These are phyloP conservation scores for Drosophila kuntzei DNA, from an alignment of 2,888 invertebrate species.

Conservation along the genomic window DNA sequence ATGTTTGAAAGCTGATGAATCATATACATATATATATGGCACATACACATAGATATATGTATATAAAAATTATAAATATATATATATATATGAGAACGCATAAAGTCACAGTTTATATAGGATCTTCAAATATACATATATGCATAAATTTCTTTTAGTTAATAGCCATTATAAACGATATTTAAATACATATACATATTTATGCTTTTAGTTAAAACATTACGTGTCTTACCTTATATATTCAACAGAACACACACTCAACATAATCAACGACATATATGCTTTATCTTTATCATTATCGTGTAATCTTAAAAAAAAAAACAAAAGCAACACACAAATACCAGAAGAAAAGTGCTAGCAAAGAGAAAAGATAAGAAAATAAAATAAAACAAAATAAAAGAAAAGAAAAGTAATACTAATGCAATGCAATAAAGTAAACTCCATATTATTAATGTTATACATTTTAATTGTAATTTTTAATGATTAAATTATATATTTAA, in stretches of 20 bases:
- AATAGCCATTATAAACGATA: constrained; percentile 59
- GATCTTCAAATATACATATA: constrained; percentile 58
- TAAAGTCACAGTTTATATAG: constrained; percentile 67
- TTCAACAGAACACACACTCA: constrained; percentile 54
- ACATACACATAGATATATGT: constrained; percentile 29
- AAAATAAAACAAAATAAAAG: constrained; percentile 24
- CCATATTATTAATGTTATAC: constrained; percentile 70
- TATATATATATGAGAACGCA: constrained; percentile 43
- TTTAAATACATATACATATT: constrained; percentile 56
- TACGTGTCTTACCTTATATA: constrained; percentile 64
- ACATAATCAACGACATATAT: constrained; percentile 76
- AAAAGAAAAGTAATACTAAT: constrained; percentile 28
- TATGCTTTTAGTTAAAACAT: constrained; percentile 71
- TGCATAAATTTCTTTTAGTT: constrained; percentile 61
- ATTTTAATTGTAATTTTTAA: constrained; percentile 72
- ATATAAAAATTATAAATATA: constrained; percentile 36
- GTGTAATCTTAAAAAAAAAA: constrained; percentile 33
- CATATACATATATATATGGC: constrained; percentile 39
- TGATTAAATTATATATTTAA: constrained; percentile 67
- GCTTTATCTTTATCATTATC: constrained; percentile 64
- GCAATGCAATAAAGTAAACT: constrained; percentile 64
- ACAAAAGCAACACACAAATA: constrained; percentile 27
- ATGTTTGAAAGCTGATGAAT: constrained; percentile 25
- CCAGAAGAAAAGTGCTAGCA: constrained; percentile 56
- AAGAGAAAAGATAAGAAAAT: constrained; percentile 14